Conservation (phyloP, 2,888 invertebrate species). For the Eremobia ochroleuca region DNA sequence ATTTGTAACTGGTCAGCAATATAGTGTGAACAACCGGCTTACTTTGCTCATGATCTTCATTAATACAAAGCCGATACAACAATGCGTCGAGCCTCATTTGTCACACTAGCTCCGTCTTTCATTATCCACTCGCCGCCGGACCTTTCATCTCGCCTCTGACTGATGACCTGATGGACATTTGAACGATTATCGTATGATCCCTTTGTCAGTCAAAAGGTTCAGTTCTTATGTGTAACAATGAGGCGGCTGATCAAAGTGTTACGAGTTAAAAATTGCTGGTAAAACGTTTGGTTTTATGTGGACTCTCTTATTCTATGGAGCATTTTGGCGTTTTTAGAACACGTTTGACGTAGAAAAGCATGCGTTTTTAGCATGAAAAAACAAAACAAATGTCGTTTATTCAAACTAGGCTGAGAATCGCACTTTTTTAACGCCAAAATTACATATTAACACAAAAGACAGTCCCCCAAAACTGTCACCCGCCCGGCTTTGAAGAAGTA, state of each 20-base stretch:
- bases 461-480: background rate
- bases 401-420: background rate
- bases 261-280: constrained; percentile 45
- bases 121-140: constrained; percentile 70
- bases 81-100: constrained; percentile 81
- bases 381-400: background rate
- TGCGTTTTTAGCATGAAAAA: no score
- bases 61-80: constrained; percentile 81
- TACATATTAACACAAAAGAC: background rate
- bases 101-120: constrained; percentile 76
- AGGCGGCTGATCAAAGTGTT: constrained; percentile 82
- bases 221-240: constrained; percentile 79
- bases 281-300: constrained; percentile 33
- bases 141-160: constrained; percentile 86
- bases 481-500: background rate
- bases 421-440: background rate
- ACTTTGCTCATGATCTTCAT: constrained; percentile 76
- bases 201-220: constrained; percentile 84
- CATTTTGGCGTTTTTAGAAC: constrained; percentile 17
- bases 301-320: constrained; percentile 6
- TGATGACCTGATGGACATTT: constrained; percentile 87
- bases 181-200: constrained; percentile 85
- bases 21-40: constrained; percentile 39
- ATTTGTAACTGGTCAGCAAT: constrained; percentile 37
- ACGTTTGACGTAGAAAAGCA: background rate